These are phyloP conservation scores for Trissonchulus latispiculum DNA, from an alignment of 2,888 invertebrate species.

Conservation along the genomic window DNA sequence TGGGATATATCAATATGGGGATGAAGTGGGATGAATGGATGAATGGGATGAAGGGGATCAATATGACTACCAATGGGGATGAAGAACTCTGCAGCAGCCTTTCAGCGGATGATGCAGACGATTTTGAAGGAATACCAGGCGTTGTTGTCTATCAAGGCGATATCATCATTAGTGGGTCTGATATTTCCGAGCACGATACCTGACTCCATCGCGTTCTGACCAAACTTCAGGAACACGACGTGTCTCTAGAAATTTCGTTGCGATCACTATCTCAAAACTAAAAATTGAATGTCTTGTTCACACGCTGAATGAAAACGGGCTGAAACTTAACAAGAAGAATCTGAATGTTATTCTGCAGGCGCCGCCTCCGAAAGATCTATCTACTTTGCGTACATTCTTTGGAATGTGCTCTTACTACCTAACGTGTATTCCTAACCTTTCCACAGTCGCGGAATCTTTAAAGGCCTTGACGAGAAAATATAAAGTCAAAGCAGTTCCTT, in stretches of 20 bases:
- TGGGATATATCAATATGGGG: no score
- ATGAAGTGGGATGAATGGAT: no score
- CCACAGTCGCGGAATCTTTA: neutral
- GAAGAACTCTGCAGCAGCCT: neutral
- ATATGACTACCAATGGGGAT: neutral
- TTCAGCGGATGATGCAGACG: neutral
- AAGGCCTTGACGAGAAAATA: neutral
- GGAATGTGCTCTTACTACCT: neutral
- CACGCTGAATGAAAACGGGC: neutral
- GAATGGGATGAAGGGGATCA: neutral
- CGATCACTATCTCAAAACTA: neutral
- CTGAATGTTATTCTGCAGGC: neutral
- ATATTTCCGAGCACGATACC: no score
- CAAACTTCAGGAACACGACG: no score
- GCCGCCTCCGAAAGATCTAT: neutral
- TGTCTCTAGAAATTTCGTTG: no score
- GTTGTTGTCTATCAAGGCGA: neutral
- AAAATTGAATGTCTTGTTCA: neutral
- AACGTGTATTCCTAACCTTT: neutral
- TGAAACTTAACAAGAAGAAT: neutral
- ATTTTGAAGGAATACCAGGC: neutral
- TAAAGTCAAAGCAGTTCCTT: no score
- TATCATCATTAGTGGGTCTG: no score
- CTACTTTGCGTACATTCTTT: neutral
- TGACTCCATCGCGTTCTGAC: no score